Evolutionary conservation across 2,113 vertebrate species (phyloP), one percentile per base, ranked within the genome.

Genomic region (Melanocharis versteri): DNA sequence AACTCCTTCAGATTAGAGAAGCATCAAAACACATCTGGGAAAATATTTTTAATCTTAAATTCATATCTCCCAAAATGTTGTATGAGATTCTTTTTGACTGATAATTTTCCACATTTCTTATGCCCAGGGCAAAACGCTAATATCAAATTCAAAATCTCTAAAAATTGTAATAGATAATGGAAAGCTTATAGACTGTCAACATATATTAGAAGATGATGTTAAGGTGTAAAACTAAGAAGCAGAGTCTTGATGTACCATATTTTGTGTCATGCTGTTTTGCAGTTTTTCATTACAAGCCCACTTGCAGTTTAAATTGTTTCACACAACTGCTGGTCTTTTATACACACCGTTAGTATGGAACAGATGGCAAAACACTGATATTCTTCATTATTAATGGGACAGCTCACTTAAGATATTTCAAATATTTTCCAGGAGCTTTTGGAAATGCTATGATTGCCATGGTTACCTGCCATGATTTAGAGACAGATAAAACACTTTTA

Each of bases 301-400:
- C 48, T 56, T 71, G 51, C 44, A 87, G 27, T 48, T 83, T n/a
- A 69, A 93, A 87, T n/a, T 62, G 53, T 50, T 88, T 70, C 69
- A 88, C 77, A 58, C 47, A 79, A 87, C 53, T 56, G 72, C 75
- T 78, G 66, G 86, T 40, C 82, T 81, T 54, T 33, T 53, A 77
- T 31, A 70, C 13, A 65, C 66, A 42, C 13, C 54, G 37, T 9
- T 76, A 62, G 37, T 31, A 19, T 8, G 11, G 48, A 95, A 85
- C 95, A 95, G 94, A 95, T 92, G 94, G 94, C 77, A 51, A 90
- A 95, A 77, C 31, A 42, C 0, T 87, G 90, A 78, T 83, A 58
- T 23, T 75, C 60, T 70, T 93, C 76, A 45, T 81, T 75, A 86
- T 71, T 39, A 70, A 89, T 54, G 62, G 89, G 35, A 76, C 13